Evolutionary conservation across 2,113 vertebrate genomes (phyloP), one percentile per base, ranked within the genome.

Genomic region (Sander lucioperca): DNA sequence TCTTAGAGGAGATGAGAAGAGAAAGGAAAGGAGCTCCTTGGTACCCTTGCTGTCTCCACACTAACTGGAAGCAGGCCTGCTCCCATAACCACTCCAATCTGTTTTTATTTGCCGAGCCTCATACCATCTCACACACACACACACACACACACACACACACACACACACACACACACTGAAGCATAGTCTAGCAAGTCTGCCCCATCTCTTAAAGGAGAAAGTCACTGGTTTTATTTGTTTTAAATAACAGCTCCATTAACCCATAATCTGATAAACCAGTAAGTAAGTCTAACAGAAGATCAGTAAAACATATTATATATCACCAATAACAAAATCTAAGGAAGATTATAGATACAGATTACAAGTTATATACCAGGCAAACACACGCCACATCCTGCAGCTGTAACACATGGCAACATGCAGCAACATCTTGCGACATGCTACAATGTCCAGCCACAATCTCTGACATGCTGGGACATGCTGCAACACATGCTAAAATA

Each of bases 11-110:
- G 27, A 2, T 23, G 21, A 57, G 23, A 61, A 19, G 30, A 33
- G 33, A 6, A 43, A 61, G 48, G 15, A 62, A 13, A 77, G 88
- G 75, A 91, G 91, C 95, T 96, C 95, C 96, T 96, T 93, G 94
- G 95, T 96, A 93, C 96, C 79, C 56, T 71, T 95, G 92, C 96
- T 97, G 97, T 96, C 97, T 97, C 96, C 96, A 95, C 94, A 94
- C 92, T 97, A 97, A 98, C 96, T 96, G 94, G 96, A 97, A 98
- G 95, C 97, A 98, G 97, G 96, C 96, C 89, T 95, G 95, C 95
- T 96, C 94, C 95, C 95, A 96, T 96, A 96, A 96, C 96, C 94
- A 95, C 93, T 96, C 94, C 93, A 96, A 94, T 92, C 92, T 94
- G 95, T 95, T 96, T 94, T 93, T 84, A 95, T 96, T 97, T 96